A percentile compares a stretch with the other conserved stretches of the same genome.
phyloP scores from a whole-genome alignment of 2,888 invertebrate species.

The Drosophila testacea region DNA sequence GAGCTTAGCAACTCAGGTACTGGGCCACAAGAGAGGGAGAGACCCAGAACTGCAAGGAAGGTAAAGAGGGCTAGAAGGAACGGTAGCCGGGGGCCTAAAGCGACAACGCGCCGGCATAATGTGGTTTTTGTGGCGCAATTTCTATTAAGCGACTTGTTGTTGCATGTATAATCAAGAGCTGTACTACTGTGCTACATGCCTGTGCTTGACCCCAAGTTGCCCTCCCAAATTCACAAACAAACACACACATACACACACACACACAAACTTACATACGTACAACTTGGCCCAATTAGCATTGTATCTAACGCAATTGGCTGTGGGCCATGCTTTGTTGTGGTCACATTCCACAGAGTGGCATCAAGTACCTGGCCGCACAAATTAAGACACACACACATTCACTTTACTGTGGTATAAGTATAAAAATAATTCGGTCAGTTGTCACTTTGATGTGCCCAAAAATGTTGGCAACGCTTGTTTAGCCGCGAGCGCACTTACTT shows the following conservation, averaged over 20 bases:
- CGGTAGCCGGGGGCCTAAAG: conserved; percentile 37
- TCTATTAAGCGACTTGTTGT: conserved; percentile 69
- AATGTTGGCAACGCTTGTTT: conserved; percentile 62
- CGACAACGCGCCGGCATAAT: conserved; percentile 75
- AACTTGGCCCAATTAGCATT: conserved; percentile 73
- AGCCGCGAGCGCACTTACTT: conserved; percentile 44
- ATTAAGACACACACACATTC: conserved; percentile 32
- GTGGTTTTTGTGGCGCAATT: conserved; percentile 75
- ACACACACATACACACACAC: conserved; percentile 12
- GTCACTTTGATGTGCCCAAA: conserved; percentile 73
- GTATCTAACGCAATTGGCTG: conserved; percentile 72
- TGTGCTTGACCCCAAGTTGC: conserved; percentile 26
- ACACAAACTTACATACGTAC: neutral
- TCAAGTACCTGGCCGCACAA: conserved; percentile 54
- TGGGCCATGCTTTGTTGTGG: conserved; percentile 77
- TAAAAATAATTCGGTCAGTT: conserved; percentile 74
- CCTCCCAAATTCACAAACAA: neutral
- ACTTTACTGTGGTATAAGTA: conserved; percentile 19
- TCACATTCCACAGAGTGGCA: conserved; percentile 46
- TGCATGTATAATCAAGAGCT: conserved; percentile 64
- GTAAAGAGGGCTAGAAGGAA: neutral
- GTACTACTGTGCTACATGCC: conserved; percentile 8
- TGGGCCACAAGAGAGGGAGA: conserved; percentile 4
- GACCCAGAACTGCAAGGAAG: neutral
- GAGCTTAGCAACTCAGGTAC: conserved; percentile 36